These are phyloP conservation scores for Motacilla alba DNA, from an alignment of 2,113 vertebrate genomes.

Conservation along the genomic window DNA sequence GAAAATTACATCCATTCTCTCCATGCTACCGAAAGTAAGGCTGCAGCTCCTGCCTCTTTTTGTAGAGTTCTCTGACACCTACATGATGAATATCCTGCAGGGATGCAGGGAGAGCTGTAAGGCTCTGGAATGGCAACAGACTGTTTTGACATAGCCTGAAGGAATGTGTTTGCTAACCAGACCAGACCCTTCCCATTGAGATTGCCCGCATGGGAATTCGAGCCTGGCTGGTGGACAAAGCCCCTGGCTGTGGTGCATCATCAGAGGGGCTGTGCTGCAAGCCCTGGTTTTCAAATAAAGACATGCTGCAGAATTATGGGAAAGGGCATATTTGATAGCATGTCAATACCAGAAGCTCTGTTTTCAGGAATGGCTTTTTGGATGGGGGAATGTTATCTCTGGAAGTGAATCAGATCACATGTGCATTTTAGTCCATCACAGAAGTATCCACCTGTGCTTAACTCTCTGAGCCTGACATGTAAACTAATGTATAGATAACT, in stretches of 20 bases:
- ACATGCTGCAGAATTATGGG: neutral
- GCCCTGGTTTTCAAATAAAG: neutral
- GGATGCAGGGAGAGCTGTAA: neutral
- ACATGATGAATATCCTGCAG: neutral
- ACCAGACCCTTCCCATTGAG: neutral
- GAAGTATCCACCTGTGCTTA: neutral
- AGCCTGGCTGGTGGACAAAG: neutral
- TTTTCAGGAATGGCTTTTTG: neutral
- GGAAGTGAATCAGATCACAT: neutral
- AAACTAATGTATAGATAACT: neutral
- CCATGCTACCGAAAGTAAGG: neutral
- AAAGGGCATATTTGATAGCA: neutral
- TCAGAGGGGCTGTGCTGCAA: neutral
- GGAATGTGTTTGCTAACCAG: neutral
- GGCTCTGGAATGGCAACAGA: neutral
- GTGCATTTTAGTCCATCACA: neutral
- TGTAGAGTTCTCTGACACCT: neutral
- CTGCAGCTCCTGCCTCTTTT: neutral
- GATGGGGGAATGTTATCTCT: neutral
- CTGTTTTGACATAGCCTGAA: neutral
- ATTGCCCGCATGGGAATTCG: neutral
- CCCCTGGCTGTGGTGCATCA: fast-evolving
- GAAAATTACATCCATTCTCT: neutral
- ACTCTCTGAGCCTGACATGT: neutral
- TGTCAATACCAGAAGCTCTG: neutral